Conservation (phyloP, 2,113 vertebrate genomes). For the Meleagris gallopavo region DNA sequence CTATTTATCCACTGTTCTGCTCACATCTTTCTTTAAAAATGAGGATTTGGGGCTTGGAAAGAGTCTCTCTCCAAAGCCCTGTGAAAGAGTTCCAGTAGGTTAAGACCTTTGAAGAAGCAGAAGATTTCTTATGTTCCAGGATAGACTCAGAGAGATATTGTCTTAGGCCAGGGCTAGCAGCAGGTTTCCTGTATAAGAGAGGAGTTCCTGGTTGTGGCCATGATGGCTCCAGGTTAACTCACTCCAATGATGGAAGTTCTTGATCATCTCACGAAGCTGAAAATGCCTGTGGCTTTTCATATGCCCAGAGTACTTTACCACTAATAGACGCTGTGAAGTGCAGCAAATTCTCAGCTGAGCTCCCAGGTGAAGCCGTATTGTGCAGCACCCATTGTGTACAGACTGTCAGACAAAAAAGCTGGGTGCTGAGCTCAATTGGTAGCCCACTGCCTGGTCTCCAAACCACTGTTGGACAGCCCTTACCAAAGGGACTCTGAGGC, state of each 20-base stretch:
- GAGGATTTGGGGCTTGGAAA: background rate
- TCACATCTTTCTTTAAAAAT: background rate
- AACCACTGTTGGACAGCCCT: too few relatives aligned
- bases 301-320: background rate
- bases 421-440: accelerated
- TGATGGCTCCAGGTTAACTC: background rate
- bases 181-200: background rate
- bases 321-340: background rate
- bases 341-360: background rate
- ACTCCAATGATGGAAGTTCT: background rate
- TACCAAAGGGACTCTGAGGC: background rate
- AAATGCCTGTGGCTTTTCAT: background rate
- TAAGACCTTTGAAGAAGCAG: background rate
- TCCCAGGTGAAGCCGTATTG: background rate
- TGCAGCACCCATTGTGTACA: background rate
- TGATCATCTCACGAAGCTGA: background rate
- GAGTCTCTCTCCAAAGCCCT: background rate
- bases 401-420: background rate
- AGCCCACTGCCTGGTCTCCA: background rate
- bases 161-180: background rate
- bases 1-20: background rate
- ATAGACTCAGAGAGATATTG: background rate
- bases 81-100: background rate
- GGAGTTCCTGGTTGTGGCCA: background rate
- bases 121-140: background rate